Conservation (phyloP, 2,113 vertebrate species). For the Hypocryptadius cinnamomeus region DNA sequence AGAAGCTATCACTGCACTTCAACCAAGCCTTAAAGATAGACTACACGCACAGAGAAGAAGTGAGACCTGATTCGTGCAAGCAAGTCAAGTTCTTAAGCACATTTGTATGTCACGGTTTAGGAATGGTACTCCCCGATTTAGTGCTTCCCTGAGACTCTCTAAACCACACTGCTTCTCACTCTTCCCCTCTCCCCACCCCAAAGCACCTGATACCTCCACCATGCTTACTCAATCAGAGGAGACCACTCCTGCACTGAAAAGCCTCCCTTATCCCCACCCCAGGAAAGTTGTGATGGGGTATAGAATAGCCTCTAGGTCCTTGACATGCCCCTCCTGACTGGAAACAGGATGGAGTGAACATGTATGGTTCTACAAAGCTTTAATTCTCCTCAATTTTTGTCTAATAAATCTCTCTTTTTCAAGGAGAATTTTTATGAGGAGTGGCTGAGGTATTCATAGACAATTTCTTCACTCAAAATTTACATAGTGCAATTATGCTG, state of each 20-base stretch:
- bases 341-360: not conserved
- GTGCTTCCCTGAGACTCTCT: not conserved
- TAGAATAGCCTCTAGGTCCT: not conserved
- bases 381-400: not conserved
- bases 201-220: fast-evolving
- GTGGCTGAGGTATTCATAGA: not conserved
- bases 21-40: not conserved
- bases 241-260: not conserved
- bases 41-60: not conserved
- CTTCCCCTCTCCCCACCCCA: too few species aligned
- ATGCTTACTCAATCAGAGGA: fast-evolving
- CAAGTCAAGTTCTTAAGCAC: not conserved
- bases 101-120: not conserved
- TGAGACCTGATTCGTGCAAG: not conserved
- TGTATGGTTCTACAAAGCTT: not conserved
- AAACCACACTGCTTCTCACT: not conserved
- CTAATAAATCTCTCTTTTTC: not conserved
- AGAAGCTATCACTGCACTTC: not conserved
- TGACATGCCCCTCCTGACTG: not conserved
- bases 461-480: not conserved
- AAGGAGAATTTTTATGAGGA: not conserved
- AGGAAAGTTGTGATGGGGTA: not conserved
- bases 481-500: not conserved
- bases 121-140: not conserved
- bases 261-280: too few species aligned